Evolutionary conservation across 2,888 invertebrate genomes (phyloP).

Genomic region (Phortica okadai): DNA sequence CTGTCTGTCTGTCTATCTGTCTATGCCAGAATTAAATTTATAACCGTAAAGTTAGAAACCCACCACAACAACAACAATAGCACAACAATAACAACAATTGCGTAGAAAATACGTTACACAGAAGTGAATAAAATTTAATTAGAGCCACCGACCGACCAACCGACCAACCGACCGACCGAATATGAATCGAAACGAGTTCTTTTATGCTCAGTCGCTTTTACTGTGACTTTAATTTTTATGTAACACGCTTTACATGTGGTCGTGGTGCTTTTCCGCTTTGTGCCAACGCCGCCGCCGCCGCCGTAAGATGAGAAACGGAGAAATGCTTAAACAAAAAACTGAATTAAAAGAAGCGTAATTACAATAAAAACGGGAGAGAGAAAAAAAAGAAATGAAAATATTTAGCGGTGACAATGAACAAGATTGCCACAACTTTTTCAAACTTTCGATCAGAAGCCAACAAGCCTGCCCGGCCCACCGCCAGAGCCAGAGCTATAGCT

Average conservation of each 20-base stretch:
- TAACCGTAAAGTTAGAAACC: no score
- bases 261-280: background rate
- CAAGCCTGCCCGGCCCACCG: background rate
- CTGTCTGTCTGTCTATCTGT: no score
- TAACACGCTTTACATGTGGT: background rate
- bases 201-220: background rate
- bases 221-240: background rate
- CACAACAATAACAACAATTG: no score
- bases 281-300: background rate
- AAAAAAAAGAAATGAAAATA: background rate
- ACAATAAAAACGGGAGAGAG: background rate
- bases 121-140: no score
- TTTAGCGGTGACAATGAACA: background rate
- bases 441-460: background rate
- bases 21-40: no score
- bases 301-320: background rate
- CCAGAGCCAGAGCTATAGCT: no score
- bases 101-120: no score
- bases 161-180: no score
- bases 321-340: background rate
- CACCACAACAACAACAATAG: no score
- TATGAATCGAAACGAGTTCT: no score
- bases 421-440: background rate
- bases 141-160: no score
- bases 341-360: background rate